phyloP scores from a whole-genome alignment of 1,140 invertebrate genomes.

The Pseudachorutes palmiensis region DNA sequence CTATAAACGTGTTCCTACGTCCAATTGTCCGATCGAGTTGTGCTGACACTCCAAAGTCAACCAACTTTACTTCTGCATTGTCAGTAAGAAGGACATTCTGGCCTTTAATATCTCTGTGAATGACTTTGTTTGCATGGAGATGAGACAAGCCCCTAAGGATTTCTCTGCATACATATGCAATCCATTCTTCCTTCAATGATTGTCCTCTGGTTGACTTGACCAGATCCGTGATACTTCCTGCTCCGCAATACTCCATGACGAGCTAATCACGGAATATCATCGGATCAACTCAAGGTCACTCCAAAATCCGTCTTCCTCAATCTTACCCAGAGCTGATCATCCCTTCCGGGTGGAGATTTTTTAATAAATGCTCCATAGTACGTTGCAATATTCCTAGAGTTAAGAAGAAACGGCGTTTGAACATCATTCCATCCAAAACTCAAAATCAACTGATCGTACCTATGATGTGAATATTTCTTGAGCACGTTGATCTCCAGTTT shows the following conservation, averaged over 20 bases:
- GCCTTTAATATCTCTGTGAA: slow-evolving; percentile 99
- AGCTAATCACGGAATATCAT: slow-evolving; percentile 52
- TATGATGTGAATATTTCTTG: slow-evolving; percentile 55
- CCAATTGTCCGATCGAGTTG: slow-evolving; percentile 98
- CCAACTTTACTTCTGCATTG: slow-evolving; percentile 62
- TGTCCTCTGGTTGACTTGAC: slow-evolving; percentile 98
- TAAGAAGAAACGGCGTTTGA: not conserved
- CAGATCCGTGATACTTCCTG: slow-evolving; percentile 96
- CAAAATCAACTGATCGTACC: no score
- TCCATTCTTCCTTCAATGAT: slow-evolving; percentile 99
- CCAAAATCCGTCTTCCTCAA: not conserved
- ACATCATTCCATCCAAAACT: not conserved
- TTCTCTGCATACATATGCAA: slow-evolving; percentile 97
- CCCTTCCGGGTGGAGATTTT: slow-evolving; percentile 95
- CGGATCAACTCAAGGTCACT: not conserved
- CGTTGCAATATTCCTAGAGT: slow-evolving; percentile 87
- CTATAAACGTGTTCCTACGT: slow-evolving; percentile 97
- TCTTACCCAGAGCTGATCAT: slow-evolving; percentile 90
- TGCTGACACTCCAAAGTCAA: slow-evolving; percentile 99
- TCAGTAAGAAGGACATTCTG: slow-evolving; percentile 99
- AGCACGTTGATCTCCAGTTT: slow-evolving; percentile 99
- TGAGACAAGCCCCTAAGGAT: slow-evolving; percentile 93
- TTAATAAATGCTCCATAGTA: slow-evolving; percentile 99
- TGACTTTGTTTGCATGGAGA: slow-evolving; percentile 97
- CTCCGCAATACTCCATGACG: slow-evolving; percentile 99